phyloP scores from a whole-genome alignment of 2,888 invertebrate species.

The Polydrusus pterygomalis region DNA sequence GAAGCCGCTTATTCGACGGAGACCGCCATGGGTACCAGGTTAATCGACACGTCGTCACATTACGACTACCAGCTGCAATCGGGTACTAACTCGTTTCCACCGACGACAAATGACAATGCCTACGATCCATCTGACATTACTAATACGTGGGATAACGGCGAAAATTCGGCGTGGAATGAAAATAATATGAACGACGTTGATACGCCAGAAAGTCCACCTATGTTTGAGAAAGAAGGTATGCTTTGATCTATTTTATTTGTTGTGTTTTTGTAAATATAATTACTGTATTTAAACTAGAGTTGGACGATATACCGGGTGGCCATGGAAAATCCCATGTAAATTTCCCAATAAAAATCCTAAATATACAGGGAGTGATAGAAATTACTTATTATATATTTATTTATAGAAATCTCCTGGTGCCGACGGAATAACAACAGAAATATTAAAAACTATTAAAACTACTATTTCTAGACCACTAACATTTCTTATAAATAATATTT shows the following conservation, averaged over 20 bases:
- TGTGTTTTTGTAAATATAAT: neutral
- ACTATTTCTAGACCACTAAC: too few relatives aligned
- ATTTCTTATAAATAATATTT: too few relatives aligned
- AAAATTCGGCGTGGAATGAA: constrained; percentile 34
- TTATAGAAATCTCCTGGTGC: too few relatives aligned
- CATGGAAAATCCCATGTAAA: too few relatives aligned
- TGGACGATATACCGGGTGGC: too few relatives aligned
- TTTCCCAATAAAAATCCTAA: too few relatives aligned
- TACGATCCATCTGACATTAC: constrained; percentile 36
- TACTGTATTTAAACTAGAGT: too few relatives aligned
- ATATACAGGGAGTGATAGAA: too few relatives aligned
- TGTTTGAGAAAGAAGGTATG: constrained; percentile 76
- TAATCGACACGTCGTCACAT: neutral
- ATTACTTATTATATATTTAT: too few relatives aligned
- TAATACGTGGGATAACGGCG: constrained; percentile 31
- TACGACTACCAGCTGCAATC: constrained; percentile 33
- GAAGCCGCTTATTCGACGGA: constrained; percentile 22
- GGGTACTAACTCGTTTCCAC: constrained; percentile 21
- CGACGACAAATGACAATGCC: constrained; percentile 6
- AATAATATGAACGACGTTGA: constrained; percentile 66
- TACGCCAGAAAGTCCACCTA: constrained; percentile 81
- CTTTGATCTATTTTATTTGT: neutral
- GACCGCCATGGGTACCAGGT: constrained; percentile 3
- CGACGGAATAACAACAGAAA: too few relatives aligned
- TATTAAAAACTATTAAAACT: too few relatives aligned